Conservation (phyloP, 2,797 vertebrate genomes). For the Perodicticus potto region DNA sequence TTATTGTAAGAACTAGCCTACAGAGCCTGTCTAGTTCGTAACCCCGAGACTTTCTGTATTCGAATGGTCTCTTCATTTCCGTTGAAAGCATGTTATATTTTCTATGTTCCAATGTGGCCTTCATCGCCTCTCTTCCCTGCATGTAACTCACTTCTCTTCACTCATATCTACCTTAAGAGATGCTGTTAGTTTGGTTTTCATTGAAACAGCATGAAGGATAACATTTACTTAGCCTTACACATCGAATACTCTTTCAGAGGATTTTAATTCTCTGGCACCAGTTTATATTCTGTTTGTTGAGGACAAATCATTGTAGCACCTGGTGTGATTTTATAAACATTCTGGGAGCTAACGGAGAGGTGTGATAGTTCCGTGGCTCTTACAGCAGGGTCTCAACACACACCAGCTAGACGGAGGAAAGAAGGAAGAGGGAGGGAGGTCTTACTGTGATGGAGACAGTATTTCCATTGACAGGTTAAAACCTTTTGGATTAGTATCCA, state of each 20-base stretch:
- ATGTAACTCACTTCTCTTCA: background rate
- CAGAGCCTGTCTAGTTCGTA: no score
- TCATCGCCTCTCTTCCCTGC: background rate
- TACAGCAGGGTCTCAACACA: background rate
- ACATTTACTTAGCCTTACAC: background rate
- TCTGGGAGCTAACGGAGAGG: background rate
- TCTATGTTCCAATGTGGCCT: background rate
- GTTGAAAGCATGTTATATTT: background rate
- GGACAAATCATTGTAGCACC: background rate
- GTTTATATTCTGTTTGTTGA: background rate
- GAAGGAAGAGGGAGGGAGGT: background rate
- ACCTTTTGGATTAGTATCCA: background rate
- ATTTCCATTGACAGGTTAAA: background rate
- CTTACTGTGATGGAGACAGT: background rate
- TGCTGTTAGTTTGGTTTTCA: background rate
- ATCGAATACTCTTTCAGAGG: background rate
- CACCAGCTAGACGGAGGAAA: background rate
- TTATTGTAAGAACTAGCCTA: no score
- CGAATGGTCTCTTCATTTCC: slow-evolving; percentile 3
- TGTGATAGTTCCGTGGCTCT: background rate
- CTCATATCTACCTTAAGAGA: background rate
- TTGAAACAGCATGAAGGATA: background rate
- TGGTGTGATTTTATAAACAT: background rate
- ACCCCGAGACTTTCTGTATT: no score
- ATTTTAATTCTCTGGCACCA: slow-evolving; percentile 9